Evolutionary conservation across 2,113 vertebrate genomes (phyloP), one percentile per base, ranked within the genome.

Genomic region (Sturnus vulgaris): DNA sequence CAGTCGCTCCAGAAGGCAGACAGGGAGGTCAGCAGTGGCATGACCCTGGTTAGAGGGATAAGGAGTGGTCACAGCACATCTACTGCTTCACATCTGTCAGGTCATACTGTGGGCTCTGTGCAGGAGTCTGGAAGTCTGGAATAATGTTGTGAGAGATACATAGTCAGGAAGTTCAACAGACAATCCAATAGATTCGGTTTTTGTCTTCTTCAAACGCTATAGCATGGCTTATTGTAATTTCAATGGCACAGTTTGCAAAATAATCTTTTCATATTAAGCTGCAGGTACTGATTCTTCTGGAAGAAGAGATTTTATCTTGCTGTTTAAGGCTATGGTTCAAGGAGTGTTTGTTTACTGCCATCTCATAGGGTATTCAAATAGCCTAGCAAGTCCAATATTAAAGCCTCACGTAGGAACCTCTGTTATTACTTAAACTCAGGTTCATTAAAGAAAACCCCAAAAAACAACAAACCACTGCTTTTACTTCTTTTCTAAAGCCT

Each of bases 41-140:
- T 7, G 55, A 80, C 50, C 70, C 75, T 8, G 49, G 5, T 15
- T 1, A 44, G 30, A 35, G 46, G 76, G 46, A 82, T 3, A 25
- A 42, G 40, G 82, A 65, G 25, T 0, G 0, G 37, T 24, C 88
- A 85, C 37, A 35, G 70, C 0, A 0, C 0, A 0, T 30, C 83
- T 52, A 4, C 65, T 40, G 59, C 92, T 35, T 19, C 57, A 12
- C 57, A 49, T 1, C 53, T 33, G 44, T 20, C 73, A 33, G 9
- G 9, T 20, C 73, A 72, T 56, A 7, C 60, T 0, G 19, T 15
- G 28, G 59, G 56, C 63, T 52, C 63, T 15, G 2, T 1, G 56
- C 53, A 64, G 39, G 14, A 27, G 57, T 11, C 31, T 44, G 73
- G 21, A 60, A 46, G 70, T 52, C 50, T 52, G 50, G 50, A 52